Conservation (phyloP, 2,113 vertebrate genomes). For the Passer domesticus region DNA sequence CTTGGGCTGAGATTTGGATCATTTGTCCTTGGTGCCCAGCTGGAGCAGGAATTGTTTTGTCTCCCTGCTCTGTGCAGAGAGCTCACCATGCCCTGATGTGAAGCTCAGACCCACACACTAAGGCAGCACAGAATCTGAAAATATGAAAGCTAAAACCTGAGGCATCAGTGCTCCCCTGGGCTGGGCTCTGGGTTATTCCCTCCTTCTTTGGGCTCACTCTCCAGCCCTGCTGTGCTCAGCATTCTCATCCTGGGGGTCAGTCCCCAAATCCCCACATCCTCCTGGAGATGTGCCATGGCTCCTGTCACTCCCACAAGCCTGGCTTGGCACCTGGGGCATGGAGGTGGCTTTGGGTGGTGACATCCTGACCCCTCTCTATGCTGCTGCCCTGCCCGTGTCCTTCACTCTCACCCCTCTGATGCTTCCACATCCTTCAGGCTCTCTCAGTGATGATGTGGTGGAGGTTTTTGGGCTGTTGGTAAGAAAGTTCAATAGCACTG, state of each 20-base stretch:
- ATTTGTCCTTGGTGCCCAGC: too few species aligned
- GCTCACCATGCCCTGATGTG: background rate
- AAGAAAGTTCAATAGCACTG: background rate
- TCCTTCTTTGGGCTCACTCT: background rate
- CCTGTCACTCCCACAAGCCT: background rate
- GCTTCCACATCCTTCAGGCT: background rate
- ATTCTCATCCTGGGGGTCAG: background rate
- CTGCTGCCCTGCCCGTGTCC: accelerated
- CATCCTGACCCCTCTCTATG: too few species aligned
- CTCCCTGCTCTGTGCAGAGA: background rate
- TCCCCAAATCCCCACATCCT: background rate
- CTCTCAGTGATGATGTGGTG: background rate
- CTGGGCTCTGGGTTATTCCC: background rate
- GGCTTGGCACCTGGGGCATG: background rate
- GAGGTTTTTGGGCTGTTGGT: background rate
- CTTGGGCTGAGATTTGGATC: too few species aligned
- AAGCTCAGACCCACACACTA: background rate
- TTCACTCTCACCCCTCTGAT: accelerated
- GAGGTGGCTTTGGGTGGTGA: background rate
- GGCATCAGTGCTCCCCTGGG: background rate
- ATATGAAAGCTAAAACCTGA: background rate
- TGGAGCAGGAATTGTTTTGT: too few species aligned
- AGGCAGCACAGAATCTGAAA: background rate
- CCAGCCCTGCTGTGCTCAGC: background rate
- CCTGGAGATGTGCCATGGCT: background rate